Evolutionary conservation across 2,113 vertebrate genomes (phyloP).

Genomic region (Rhipidura dahli): DNA sequence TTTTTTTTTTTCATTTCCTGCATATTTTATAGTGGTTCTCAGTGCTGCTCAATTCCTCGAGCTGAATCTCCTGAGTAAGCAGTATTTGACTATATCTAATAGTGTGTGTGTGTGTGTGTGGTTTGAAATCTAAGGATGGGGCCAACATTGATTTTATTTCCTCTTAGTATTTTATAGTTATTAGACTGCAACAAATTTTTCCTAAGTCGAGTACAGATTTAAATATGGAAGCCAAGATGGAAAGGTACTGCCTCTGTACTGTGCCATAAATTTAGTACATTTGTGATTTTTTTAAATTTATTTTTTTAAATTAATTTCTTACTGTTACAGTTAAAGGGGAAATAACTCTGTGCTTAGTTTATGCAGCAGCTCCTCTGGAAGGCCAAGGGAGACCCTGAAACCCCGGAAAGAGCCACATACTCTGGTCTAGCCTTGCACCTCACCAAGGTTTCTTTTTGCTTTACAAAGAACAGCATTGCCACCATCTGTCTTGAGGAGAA

Average conservation of each 20-base stretch:
- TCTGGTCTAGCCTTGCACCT: constrained; percentile 22
- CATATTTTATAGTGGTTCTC: background rate
- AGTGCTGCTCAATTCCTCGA: constrained; percentile 12
- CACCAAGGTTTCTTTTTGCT: constrained; percentile 49
- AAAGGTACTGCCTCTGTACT: constrained; percentile 27
- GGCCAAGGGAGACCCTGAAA: background rate
- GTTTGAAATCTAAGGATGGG: constrained; percentile 56
- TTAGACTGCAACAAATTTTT: constrained; percentile 62
- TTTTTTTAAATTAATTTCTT: background rate
- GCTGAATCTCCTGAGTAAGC: constrained; percentile 61
- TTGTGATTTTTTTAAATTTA: background rate
- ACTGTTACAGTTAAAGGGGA: background rate
- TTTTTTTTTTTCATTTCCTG: background rate
- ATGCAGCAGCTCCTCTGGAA: background rate
- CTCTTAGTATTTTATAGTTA: constrained; percentile 69
- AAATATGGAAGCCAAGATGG: constrained; percentile 65
- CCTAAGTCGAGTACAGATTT: constrained; percentile 60
- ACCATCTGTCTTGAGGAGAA: constrained; percentile 46
- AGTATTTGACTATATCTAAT: constrained; percentile 58
- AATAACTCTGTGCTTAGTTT: background rate
- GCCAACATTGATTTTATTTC: constrained; percentile 68
- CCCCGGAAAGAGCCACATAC: background rate
- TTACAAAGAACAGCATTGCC: constrained; percentile 46
- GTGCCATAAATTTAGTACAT: constrained; percentile 44
- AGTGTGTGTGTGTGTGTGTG: background rate